These are phyloP conservation scores for Myiotriccus ornatus DNA, from an alignment of 2,797 vertebrate genomes.

Conservation along the genomic window DNA sequence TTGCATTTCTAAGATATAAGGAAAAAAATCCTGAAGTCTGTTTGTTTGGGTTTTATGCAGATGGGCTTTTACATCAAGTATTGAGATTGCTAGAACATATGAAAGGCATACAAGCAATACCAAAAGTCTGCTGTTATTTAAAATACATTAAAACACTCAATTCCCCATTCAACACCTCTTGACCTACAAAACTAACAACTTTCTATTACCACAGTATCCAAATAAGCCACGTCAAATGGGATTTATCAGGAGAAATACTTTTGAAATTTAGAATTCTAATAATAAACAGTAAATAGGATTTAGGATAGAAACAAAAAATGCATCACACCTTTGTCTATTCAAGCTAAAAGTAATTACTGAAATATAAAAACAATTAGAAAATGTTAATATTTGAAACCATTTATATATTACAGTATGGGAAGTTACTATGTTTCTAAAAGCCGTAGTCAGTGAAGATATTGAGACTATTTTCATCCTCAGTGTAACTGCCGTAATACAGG, in stretches of 20 bases:
- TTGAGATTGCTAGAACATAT: neutral
- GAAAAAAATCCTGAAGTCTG: neutral
- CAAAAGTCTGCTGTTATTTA: neutral
- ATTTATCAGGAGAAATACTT: neutral
- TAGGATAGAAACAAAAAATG: conserved; percentile 8
- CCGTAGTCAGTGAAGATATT: neutral
- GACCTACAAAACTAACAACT: conserved; percentile 3
- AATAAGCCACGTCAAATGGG: neutral
- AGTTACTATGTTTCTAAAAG: neutral
- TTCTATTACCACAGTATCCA: neutral
- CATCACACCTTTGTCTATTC: neutral
- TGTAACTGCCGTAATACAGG: neutral
- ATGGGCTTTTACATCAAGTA: neutral
- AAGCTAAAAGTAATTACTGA: neutral
- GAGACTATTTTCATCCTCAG: neutral
- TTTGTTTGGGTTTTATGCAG: neutral
- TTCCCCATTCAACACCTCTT: neutral
- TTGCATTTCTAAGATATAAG: neutral
- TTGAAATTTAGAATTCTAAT: conserved; percentile 3
- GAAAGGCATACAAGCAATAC: neutral
- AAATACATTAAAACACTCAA: neutral
- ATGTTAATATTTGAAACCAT: neutral
- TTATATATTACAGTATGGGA: neutral
- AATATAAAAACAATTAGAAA: neutral
- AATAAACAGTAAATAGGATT: neutral